phyloP scores from a whole-genome alignment of 92 coral and sea anemone genomes.

The Epizoanthus stellaris region DNA sequence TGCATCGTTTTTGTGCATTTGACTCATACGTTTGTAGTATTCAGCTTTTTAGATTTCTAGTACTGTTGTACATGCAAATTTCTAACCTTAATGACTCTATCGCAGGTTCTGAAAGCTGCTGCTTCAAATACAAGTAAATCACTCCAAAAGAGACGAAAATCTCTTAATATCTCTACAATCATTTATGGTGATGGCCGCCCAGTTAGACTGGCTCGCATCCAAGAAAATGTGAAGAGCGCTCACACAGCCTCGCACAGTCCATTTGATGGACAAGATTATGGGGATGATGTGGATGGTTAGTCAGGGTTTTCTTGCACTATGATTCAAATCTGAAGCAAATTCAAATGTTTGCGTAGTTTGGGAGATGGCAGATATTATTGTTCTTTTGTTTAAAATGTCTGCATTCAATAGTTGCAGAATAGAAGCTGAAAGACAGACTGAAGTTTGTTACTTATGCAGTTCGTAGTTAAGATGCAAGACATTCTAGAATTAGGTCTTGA shows the following conservation, averaged over 20 bases:
- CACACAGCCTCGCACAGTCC: slow-evolving; percentile 58
- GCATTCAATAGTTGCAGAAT: background rate
- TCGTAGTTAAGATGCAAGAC: slow-evolving; percentile 29
- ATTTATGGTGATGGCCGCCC: slow-evolving; percentile 94
- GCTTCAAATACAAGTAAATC: slow-evolving; percentile 72
- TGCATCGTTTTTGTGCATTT: no score
- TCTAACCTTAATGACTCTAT: background rate
- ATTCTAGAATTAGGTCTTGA: no score
- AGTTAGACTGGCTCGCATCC: slow-evolving; percentile 87
- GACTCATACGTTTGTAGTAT: no score
- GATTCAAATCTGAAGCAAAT: slow-evolving; percentile 3
- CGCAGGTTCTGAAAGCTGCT: slow-evolving; percentile 83
- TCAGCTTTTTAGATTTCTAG: background rate
- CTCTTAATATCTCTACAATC: slow-evolving; percentile 85
- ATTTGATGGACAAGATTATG: slow-evolving; percentile 59
- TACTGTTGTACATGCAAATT: background rate
- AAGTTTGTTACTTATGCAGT: slow-evolving; percentile 1
- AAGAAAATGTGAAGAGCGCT: slow-evolving; percentile 61
- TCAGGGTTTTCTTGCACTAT: background rate
- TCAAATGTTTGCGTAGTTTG: background rate
- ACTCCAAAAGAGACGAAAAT: slow-evolving; percentile 72
- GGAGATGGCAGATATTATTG: background rate
- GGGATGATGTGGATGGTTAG: slow-evolving; percentile 51
- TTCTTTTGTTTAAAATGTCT: background rate
- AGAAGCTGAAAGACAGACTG: background rate